A percentile compares a stretch with the other conserved stretches of the same genome.
These are phyloP conservation scores for Myotis findleyi DNA, from an alignment of 2,797 vertebrate genomes.

Conservation along the genomic window DNA sequence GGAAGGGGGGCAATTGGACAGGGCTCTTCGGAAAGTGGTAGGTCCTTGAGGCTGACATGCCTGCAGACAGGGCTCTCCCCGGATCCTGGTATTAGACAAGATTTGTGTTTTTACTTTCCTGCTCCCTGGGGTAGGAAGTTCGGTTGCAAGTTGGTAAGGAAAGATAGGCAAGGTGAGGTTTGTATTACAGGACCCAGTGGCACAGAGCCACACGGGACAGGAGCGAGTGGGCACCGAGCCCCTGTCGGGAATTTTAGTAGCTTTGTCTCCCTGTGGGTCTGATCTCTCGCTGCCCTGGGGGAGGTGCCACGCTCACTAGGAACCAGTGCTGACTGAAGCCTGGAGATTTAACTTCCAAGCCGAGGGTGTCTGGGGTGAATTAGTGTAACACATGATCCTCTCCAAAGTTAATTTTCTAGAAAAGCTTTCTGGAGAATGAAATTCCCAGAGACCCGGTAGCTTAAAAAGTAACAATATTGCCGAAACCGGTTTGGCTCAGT, in stretches of 20 bases:
- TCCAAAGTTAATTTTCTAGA: slow-evolving; percentile 7
- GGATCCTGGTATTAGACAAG: not conserved
- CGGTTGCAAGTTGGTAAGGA: not conserved
- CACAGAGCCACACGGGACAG: not conserved
- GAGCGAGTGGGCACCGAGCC: not conserved
- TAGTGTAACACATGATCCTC: not conserved
- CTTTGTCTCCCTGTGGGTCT: not conserved
- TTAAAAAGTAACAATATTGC: not conserved
- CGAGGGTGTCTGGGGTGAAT: not conserved
- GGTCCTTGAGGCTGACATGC: not conserved
- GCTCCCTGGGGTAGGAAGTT: slow-evolving; percentile 7
- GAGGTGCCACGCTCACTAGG: not conserved
- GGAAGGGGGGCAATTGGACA: not conserved
- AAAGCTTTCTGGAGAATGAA: not conserved
- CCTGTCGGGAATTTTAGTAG: not conserved
- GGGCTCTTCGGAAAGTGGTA: not conserved
- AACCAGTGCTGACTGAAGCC: not conserved
- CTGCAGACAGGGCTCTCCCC: not conserved
- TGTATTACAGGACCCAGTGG: not conserved
- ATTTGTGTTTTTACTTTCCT: not conserved
- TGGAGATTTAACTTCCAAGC: not conserved
- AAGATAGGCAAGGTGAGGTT: slow-evolving; percentile 28
- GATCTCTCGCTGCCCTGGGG: not conserved
- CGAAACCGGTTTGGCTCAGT: too few species aligned
- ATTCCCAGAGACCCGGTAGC: not conserved